Evolutionary conservation across 2,113 vertebrate genomes (phyloP), one percentile per base, ranked within the genome.

Genomic region (Salvelinus fontinalis): DNA sequence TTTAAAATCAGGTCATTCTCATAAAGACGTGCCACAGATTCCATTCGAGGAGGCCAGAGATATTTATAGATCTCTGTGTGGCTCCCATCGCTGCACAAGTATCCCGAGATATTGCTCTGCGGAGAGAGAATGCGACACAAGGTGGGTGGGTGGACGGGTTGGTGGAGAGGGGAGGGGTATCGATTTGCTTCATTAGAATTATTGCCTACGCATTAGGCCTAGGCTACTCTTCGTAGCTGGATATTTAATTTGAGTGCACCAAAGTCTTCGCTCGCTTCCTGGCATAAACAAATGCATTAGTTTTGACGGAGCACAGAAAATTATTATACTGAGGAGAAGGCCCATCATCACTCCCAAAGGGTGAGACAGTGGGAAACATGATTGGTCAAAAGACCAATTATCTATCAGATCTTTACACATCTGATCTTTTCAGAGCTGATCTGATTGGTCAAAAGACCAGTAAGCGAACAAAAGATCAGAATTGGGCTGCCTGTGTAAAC

Each of bases 41-140:
- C 65, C 71, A 48, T 16, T 26, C 27, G 65, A 67, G 73, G 73
- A 26, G 64, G 71, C 26, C 29, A 18, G 18, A 22, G 73, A 62
- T 82, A 85, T 85, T 75, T 81, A 83, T 85, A 83, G 68, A 77
- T n/a, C 1, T 48, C 8, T 74, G 57, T 24, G 72, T 69, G 65
- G 67, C 69, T 68, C 74, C 48, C 62, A 74, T 77, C 66, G 3
- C 39, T 70, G 16, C 64, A 75, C 57, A 73, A 77, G 51, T 69
- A 77, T 70, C 70, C 57, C 51, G 49, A 74, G n/a, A 76, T 31
- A 57, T 12, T 44, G 24, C 14, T 70, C 60, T 79, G 66, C 60
- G 59, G 59, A 57, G 67, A 71, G 71, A 80, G 39, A 39, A 31
- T 49, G 59, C 59, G 29, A 29, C 62, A 49, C n/a, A 31, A 70